Conservation (phyloP, 1,140 invertebrate genomes). For the Cydia amplana region DNA sequence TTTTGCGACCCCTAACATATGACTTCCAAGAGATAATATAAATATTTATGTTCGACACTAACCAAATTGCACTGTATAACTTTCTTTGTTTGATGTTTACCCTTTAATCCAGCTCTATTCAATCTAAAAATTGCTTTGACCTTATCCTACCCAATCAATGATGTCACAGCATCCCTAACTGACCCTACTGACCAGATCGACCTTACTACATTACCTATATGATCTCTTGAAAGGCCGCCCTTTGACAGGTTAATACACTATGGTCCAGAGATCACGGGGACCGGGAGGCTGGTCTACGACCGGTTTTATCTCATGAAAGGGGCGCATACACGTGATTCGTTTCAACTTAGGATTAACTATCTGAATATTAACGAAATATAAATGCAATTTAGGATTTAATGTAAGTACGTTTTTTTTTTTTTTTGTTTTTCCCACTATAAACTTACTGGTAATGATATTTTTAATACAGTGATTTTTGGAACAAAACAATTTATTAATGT, state of each 20-base stretch:
- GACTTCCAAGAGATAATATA: background rate
- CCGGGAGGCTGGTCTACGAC: background rate
- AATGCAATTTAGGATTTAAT: too few relatives aligned
- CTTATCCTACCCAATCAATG: background rate
- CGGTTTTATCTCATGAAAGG: conserved; percentile 1
- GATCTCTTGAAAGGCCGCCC: background rate
- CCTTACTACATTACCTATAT: background rate
- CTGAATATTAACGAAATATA: too few relatives aligned
- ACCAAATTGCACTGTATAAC: background rate
- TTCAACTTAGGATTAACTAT: too few relatives aligned
- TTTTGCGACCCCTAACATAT: too few relatives aligned
- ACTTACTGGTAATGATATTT: too few relatives aligned
- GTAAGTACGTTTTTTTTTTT: too few relatives aligned
- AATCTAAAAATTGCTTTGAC: background rate
- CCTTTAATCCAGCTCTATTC: background rate
- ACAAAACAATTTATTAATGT: too few relatives aligned
- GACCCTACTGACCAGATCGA: conserved; percentile 8
- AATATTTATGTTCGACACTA: background rate
- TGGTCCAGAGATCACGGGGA: background rate
- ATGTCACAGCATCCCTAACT: conserved; percentile 2
- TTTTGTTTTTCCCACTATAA: too few relatives aligned
- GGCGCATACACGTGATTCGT: background rate
- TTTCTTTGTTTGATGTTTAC: background rate
- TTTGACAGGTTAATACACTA: background rate
- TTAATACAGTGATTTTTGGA: too few relatives aligned